Percentiles rank a stretch among this genome's conserved stretches.
These are phyloP conservation scores for Megastigmus dorsalis DNA, from an alignment of 2,888 invertebrate species.

Conservation along the genomic window DNA sequence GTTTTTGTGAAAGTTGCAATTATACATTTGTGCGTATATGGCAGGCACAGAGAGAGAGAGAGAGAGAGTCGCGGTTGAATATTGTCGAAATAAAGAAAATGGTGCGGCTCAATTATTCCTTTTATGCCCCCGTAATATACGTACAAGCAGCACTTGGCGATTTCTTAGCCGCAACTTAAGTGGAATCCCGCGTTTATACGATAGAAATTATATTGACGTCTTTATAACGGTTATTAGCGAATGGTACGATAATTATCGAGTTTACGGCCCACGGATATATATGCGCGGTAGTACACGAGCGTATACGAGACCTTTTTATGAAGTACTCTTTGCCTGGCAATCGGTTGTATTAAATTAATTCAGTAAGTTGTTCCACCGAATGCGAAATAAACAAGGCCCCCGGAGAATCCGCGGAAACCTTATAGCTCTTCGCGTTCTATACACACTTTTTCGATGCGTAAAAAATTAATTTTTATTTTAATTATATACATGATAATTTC, in stretches of 20 bases:
- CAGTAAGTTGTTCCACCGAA: too few species aligned
- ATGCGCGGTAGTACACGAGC: not conserved
- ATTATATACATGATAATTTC: too few species aligned
- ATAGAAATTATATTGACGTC: conserved; percentile 17
- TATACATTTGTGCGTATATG: not conserved
- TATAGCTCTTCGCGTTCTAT: too few species aligned
- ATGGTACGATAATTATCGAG: conserved; percentile 10
- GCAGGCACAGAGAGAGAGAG: too few species aligned
- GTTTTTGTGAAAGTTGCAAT: conserved; percentile 8
- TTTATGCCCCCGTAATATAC: not conserved
- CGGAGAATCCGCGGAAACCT: too few species aligned
- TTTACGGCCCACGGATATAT: not conserved
- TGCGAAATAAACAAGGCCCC: too few species aligned
- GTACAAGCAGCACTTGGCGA: not conserved
- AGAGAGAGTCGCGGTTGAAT: too few species aligned
- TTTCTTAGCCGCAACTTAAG: not conserved
- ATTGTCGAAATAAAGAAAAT: conserved; percentile 4
- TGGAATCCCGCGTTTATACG: conserved; percentile 9
- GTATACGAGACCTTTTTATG: conserved; percentile 13
- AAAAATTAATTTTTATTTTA: too few species aligned
- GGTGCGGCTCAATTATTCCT: conserved; percentile 1
- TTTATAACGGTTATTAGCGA: conserved; percentile 16
- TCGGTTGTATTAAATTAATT: not conserved
- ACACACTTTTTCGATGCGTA: too few species aligned
- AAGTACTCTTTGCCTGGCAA: not conserved